phyloP scores from a whole-genome alignment of 2,888 invertebrate genomes.

The Pantelozetes paolii region DNA sequence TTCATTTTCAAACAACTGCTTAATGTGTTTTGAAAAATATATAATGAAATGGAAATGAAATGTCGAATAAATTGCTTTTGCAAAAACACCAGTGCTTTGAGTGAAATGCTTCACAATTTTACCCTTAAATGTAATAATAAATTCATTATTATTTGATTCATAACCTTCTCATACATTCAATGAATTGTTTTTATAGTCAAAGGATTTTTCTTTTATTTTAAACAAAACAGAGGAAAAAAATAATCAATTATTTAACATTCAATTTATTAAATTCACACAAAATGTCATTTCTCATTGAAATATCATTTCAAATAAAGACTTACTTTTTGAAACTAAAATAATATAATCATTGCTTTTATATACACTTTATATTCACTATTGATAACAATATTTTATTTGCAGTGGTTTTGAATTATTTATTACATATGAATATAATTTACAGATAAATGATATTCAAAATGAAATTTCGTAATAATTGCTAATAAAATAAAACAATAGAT shows the following conservation, averaged over 20 bases:
- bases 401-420: too few relatives aligned
- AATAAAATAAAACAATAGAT: too few relatives aligned
- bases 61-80: neutral
- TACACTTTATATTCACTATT: too few relatives aligned
- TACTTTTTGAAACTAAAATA: neutral
- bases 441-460: too few relatives aligned
- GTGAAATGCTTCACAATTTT: conserved; percentile 3
- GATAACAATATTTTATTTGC: too few relatives aligned
- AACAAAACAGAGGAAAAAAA: neutral
- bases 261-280: neutral
- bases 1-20: neutral
- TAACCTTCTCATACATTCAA: neutral
- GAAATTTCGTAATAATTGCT: too few relatives aligned
- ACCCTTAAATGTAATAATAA: neutral
- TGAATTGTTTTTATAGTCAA: neutral
- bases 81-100: neutral
- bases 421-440: too few relatives aligned
- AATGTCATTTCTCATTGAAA: conserved; percentile 1
- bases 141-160: neutral
- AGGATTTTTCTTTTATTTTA: neutral
- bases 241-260: neutral
- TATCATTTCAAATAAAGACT: neutral
- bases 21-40: neutral
- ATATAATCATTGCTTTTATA: neutral
- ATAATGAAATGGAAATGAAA: neutral